Evolutionary conservation across 2,797 vertebrate species (phyloP), one percentile per base, ranked within the genome.

Genomic region (Spatula versicolor): DNA sequence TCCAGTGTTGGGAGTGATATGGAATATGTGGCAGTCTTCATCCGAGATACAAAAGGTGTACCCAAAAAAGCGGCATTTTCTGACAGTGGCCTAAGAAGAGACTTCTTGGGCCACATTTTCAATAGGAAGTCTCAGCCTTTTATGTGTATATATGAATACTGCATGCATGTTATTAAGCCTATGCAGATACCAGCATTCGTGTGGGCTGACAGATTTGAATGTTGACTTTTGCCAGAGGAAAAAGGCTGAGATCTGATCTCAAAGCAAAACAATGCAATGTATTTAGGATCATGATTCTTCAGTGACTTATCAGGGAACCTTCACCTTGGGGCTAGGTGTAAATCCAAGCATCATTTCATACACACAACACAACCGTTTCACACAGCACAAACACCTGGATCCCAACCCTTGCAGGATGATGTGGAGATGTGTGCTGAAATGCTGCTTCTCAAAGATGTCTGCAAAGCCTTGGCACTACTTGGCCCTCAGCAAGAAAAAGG

Each of bases 1-100:
- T 59, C 60, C 0, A 0, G 9, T 6, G 0, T 0, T 50, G 54
- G 56, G 67, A 87, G 37, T 0, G 4, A 95, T 64, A 25, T 12
- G 72, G 33, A 88, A 56, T 4, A 2, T n/a, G 3, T 37, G 52
- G 14, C 26, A 45, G 18, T 68, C 23, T 82, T 76, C 71, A 63
- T 63, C 52, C 17, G 2, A 18, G 46, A 37, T 58, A 74, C 23
- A 52, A 83, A 83, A 64, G 30, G 37, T 52, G 33, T 90, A 35
- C 50, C 48, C 13, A 13, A 23, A 87, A 35, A 91, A 87, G 43
- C 12, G 28, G 43, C 7, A 6, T 50, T 59, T 82, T 50, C 23
- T 64, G 77, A 21, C 13, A 67, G 21, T 43, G 68, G 11, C 26
- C 13, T 64, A 67, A 60, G 21, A 48, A 85, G 17, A 63, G 30